Evolutionary conservation across 2,797 vertebrate genomes (phyloP).

Genomic region (Synanceia verrucosa): DNA sequence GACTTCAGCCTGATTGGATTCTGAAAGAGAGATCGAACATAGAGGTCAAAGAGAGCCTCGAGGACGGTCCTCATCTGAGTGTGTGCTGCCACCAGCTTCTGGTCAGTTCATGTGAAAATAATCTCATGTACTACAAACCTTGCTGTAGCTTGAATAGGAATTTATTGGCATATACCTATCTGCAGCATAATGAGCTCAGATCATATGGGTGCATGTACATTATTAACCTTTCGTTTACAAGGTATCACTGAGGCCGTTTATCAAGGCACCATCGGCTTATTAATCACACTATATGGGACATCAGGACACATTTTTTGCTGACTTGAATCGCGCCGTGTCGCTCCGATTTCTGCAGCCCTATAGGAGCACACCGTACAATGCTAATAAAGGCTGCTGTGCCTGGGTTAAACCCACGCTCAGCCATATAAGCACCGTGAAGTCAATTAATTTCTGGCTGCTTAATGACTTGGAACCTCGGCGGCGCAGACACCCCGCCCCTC

Average conservation of each 20-base stretch:
- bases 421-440: constrained; percentile 78
- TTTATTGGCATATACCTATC: constrained; percentile 46
- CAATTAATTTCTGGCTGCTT: constrained; percentile 84
- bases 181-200: constrained; percentile 38
- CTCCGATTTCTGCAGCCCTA: constrained; percentile 49
- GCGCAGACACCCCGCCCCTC: constrained; percentile 70
- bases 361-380: constrained; percentile 62
- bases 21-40: constrained; percentile 77
- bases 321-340: constrained; percentile 50
- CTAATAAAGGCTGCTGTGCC: constrained; percentile 70
- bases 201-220: constrained; percentile 38
- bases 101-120: constrained; percentile 48
- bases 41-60: constrained; percentile 77
- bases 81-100: constrained; percentile 23
- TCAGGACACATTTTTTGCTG: constrained; percentile 59
- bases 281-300: constrained; percentile 55
- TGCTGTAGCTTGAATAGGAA: constrained; percentile 26
- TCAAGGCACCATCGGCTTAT: constrained; percentile 57
- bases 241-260: constrained; percentile 54
- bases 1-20: constrained; percentile 77
- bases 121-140: constrained; percentile 32
- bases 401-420: constrained; percentile 77
- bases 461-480: constrained; percentile 80
- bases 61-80: constrained; percentile 56
- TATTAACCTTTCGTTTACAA: constrained; percentile 67